phyloP scores from a whole-genome alignment of 1,140 invertebrate species.

The Episyrphus balteatus region DNA sequence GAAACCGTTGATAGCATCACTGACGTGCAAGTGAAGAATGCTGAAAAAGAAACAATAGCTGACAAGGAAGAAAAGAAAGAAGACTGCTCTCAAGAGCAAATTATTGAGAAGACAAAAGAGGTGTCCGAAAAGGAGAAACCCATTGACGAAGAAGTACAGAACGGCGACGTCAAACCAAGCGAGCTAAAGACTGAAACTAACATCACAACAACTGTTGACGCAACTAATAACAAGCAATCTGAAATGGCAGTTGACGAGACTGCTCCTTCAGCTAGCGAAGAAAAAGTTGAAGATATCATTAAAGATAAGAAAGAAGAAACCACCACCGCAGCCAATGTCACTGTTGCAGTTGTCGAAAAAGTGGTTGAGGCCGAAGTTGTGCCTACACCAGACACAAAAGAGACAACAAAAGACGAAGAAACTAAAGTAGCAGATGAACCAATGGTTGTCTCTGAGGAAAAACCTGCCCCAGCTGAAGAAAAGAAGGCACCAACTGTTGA shows the following conservation, averaged over 20 bases:
- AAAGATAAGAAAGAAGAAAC: not conserved
- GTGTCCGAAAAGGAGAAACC: not conserved
- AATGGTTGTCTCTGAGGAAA: not conserved
- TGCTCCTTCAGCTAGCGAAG: too few relatives aligned
- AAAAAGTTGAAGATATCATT: too few relatives aligned
- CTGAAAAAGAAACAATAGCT: too few relatives aligned
- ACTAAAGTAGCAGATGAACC: not conserved
- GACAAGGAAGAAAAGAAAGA: too few relatives aligned
- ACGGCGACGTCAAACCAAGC: not conserved
- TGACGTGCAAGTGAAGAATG: too few relatives aligned
- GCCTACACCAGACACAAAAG: not conserved
- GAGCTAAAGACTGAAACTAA: not conserved
- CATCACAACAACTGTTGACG: too few relatives aligned
- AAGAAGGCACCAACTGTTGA: conserved; percentile 3
- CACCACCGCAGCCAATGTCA: not conserved
- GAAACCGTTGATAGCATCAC: too few relatives aligned
- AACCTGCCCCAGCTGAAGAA: not conserved
- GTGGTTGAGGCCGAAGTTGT: conserved; percentile 3
- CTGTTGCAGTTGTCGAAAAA: not conserved
- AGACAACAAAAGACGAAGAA: not conserved
- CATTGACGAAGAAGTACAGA: not conserved
- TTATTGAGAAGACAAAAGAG: not conserved
- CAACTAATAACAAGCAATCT: too few relatives aligned
- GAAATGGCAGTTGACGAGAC: too few relatives aligned
- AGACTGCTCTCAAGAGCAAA: too few relatives aligned